Conservation (phyloP, 2,888 invertebrate species). For the Callimorpha dominula region DNA sequence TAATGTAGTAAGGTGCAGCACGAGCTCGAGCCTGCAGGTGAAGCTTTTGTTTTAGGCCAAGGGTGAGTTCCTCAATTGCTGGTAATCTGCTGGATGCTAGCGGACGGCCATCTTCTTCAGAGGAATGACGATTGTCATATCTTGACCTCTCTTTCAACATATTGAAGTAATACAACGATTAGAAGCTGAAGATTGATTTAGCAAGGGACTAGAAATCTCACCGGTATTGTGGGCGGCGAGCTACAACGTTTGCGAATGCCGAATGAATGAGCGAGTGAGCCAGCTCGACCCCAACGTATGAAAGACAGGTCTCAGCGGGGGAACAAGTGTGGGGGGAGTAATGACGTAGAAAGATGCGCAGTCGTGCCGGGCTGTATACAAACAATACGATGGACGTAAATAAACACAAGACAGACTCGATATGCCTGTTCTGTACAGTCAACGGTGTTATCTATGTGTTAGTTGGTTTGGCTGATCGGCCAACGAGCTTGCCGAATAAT, state of each 20-base stretch:
- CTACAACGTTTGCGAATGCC: conserved; percentile 82
- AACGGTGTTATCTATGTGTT: conserved; percentile 80
- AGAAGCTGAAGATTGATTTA: conserved; percentile 57
- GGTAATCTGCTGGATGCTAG: conserved; percentile 76
- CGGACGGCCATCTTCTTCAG: conserved; percentile 73
- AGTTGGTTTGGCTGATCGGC: conserved; percentile 63
- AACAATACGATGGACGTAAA: conserved; percentile 87
- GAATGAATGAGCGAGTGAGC: conserved; percentile 83
- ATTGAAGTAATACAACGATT: conserved; percentile 54
- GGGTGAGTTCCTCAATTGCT: conserved; percentile 81
- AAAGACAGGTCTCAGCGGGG: conserved; percentile 78
- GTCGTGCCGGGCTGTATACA: conserved; percentile 86
- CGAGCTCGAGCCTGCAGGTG: conserved; percentile 84
- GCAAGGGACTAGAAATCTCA: conserved; percentile 68
- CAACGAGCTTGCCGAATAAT: conserved; percentile 56
- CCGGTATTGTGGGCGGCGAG: conserved; percentile 72
- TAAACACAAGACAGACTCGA: conserved; percentile 82
- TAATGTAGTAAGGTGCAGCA: conserved; percentile 84
- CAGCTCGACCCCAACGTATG: conserved; percentile 77
- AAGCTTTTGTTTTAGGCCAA: conserved; percentile 85
- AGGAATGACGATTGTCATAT: conserved; percentile 71
- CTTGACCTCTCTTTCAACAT: conserved; percentile 84
- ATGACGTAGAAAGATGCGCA: conserved; percentile 85
- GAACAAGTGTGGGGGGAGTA: conserved; percentile 65
- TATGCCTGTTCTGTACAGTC: conserved; percentile 66